Conservation (phyloP, 2,797 vertebrate genomes). For the Notolabrus celidotus region DNA sequence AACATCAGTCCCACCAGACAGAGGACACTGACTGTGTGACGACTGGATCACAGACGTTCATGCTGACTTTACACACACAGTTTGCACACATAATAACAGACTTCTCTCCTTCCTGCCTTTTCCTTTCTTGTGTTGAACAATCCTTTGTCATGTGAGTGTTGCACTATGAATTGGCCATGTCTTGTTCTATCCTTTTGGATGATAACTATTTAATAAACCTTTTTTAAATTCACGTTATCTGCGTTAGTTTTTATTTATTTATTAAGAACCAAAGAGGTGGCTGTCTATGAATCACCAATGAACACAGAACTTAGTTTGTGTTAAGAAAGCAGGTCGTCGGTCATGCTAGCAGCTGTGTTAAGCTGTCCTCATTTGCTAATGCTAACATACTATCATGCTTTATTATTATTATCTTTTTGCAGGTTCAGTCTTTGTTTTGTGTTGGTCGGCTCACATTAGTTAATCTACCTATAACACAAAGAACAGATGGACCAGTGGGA, state of each 20-base stretch:
- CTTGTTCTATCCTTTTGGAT: constrained; percentile 53
- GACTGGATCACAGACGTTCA: constrained; percentile 4
- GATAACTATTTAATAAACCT: constrained; percentile 68
- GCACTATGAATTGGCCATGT: constrained; percentile 55
- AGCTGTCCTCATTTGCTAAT: too few species aligned
- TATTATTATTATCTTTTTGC: too few species aligned
- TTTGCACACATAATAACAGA: not conserved
- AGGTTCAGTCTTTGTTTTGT: too few species aligned
- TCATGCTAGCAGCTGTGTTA: too few species aligned
- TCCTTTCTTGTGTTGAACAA: constrained; percentile 57
- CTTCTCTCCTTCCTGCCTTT: constrained; percentile 3
- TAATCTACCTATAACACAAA: too few species aligned
- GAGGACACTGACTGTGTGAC: not conserved
- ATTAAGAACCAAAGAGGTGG: not conserved
- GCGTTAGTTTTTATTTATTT: constrained; percentile 19
- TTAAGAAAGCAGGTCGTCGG: too few species aligned
- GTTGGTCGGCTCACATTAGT: too few species aligned
- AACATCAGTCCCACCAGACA: not conserved
- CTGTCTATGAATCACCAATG: too few species aligned
- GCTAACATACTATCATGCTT: too few species aligned
- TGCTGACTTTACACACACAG: constrained; percentile 6
- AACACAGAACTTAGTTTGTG: too few species aligned
- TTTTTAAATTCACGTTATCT: constrained; percentile 32
- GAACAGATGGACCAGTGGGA: too few species aligned
- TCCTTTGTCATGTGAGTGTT: constrained; percentile 51